A percentile compares a stretch with the other conserved stretches of the same genome.
Conservation (phyloP, 2,113 vertebrate species). For the Syngnathus floridae region DNA sequence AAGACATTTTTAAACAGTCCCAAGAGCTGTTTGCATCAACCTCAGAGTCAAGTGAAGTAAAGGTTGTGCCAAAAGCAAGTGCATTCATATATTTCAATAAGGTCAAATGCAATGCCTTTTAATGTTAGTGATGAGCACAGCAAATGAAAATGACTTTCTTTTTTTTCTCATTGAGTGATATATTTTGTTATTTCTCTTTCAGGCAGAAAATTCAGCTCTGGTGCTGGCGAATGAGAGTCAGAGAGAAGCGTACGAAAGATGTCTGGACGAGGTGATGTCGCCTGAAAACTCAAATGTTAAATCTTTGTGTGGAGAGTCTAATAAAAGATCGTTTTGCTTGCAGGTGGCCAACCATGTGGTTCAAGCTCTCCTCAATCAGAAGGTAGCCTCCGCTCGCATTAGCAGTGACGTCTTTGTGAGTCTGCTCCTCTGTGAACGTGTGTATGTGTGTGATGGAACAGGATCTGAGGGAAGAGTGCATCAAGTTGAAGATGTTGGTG, state of each 20-base stretch:
- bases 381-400: conserved; percentile 65
- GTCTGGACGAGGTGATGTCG: conserved; percentile 84
- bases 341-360: conserved; percentile 96
- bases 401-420: background rate
- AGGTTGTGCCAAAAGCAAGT: no score
- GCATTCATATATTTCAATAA: no score
- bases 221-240: conserved; percentile 91
- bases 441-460: conserved; percentile 31
- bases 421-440: background rate
- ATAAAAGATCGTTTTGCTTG: background rate
- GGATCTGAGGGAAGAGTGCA: conserved; percentile 94
- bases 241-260: conserved; percentile 88
- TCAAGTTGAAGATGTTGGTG: conserved; percentile 92
- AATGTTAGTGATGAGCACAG: no score
- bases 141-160: background rate
- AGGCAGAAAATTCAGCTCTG: conserved; percentile 89
- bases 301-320: background rate
- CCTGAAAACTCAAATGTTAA: background rate
- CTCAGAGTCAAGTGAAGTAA: no score
- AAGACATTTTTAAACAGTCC: no score
- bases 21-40: no score
- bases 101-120: no score
- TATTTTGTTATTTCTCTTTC: conserved; percentile 3
- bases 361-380: conserved; percentile 90
- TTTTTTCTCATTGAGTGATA: background rate